Percentiles rank a stretch among this genome's conserved stretches.
Conservation (phyloP, 1,140 invertebrate species). For the Halesus radiatus region DNA sequence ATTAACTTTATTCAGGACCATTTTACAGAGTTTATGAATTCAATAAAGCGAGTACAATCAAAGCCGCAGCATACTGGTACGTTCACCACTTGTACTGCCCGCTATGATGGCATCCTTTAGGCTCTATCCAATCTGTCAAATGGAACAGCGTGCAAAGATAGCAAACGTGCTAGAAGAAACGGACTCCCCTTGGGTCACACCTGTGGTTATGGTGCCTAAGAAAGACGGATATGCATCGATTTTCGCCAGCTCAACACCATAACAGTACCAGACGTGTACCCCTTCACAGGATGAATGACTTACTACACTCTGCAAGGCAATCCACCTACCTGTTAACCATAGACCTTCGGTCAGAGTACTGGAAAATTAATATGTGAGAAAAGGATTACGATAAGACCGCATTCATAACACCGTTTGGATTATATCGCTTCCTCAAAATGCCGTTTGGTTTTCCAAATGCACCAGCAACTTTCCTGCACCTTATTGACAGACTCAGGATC, state of each 20-base stretch:
- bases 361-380: conserved; percentile 59
- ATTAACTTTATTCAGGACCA: too few relatives aligned
- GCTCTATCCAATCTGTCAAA: too few relatives aligned
- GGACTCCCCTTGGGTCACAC: conserved; percentile 59
- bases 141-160: too few relatives aligned
- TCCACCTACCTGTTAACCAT: conserved; percentile 60
- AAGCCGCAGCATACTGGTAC: too few relatives aligned
- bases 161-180: conserved; percentile 61
- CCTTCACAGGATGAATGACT: conserved; percentile 64
- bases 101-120: too few relatives aligned
- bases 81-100: too few relatives aligned
- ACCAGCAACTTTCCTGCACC: conserved; percentile 62
- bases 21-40: too few relatives aligned
- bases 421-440: conserved; percentile 64
- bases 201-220: too few relatives aligned
- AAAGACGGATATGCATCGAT: conserved; percentile 62
- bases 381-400: conserved; percentile 62
- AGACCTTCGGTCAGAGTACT: conserved; percentile 62
- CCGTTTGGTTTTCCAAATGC: conserved; percentile 64
- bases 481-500: conserved; percentile 59
- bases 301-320: conserved; percentile 60
- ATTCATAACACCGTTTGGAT: conserved; percentile 62
- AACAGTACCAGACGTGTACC: conserved; percentile 62
- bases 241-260: conserved; percentile 60
- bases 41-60: too few relatives aligned